These are phyloP conservation scores for Tragelaphus oryx DNA, from an alignment of 2,797 vertebrate genomes.

Conservation along the genomic window DNA sequence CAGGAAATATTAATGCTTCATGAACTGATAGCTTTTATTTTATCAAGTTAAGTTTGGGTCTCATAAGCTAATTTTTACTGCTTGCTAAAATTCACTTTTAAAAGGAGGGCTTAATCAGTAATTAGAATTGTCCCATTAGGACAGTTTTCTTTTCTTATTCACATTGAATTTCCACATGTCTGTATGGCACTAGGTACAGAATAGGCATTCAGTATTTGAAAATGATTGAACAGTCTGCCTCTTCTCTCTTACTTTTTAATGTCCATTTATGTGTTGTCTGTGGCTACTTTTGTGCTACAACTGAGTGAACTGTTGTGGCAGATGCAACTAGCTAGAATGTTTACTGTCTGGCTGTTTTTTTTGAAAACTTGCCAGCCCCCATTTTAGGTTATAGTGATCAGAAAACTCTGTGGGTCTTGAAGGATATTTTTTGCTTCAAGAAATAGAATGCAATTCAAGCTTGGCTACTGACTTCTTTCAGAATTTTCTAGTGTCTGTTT, in stretches of 20 bases:
- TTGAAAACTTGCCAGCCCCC: not conserved
- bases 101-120: not conserved
- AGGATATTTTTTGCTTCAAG: not conserved
- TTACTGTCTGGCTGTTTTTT: not conserved
- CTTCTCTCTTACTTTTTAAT: not conserved
- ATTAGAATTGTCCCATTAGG: not conserved
- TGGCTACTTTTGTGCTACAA: not conserved
- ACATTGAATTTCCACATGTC: not conserved
- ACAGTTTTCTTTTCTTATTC: not conserved
- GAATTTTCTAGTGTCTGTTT: not conserved
- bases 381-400: not conserved
- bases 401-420: not conserved
- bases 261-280: not conserved
- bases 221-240: not conserved
- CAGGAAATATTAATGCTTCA: not conserved
- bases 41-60: not conserved
- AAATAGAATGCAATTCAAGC: not conserved
- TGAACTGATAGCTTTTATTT: not conserved
- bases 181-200: not conserved
- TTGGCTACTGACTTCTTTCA: not conserved
- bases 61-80: not conserved
- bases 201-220: fast-evolving
- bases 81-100: not conserved
- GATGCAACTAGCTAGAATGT: not conserved
- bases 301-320: not conserved